phyloP scores from a whole-genome alignment of 1,140 invertebrate genomes.

The Pseudobourletiella spinata region DNA sequence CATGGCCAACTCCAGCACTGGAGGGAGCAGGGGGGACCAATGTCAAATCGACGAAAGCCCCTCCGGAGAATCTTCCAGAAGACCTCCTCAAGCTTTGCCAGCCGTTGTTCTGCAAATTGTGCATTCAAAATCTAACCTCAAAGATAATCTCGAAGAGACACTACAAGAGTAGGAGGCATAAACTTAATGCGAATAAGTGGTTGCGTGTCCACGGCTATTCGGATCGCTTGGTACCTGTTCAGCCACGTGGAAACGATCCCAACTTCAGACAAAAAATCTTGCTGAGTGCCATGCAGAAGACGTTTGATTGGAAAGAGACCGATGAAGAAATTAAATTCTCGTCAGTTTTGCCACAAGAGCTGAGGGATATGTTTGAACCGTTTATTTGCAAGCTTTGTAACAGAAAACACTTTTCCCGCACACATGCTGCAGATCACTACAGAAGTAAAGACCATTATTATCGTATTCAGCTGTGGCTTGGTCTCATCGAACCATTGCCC shows the following conservation, averaged over 20 bases:
- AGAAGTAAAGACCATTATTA: background rate
- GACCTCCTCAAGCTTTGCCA: background rate
- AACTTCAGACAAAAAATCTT: no score
- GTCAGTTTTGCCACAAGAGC: background rate
- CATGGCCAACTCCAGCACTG: background rate
- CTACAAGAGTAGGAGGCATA: background rate
- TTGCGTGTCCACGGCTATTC: background rate
- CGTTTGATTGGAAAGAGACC: background rate
- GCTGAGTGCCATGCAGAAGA: no score
- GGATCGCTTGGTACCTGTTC: background rate
- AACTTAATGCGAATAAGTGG: background rate
- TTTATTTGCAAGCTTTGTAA: background rate
- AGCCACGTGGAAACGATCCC: no score
- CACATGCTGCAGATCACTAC: background rate
- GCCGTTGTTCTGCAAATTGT: background rate
- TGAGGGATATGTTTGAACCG: background rate
- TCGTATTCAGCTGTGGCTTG: no score
- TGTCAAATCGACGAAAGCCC: no score
- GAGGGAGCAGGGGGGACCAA: no score
- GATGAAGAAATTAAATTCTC: no score
- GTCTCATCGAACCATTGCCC: background rate
- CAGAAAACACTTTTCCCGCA: background rate
- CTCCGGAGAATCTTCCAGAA: background rate
- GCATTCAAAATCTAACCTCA: background rate
- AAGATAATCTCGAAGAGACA: background rate